phyloP scores from a whole-genome alignment of 2,888 invertebrate genomes.

The Ennomos quercinarius region DNA sequence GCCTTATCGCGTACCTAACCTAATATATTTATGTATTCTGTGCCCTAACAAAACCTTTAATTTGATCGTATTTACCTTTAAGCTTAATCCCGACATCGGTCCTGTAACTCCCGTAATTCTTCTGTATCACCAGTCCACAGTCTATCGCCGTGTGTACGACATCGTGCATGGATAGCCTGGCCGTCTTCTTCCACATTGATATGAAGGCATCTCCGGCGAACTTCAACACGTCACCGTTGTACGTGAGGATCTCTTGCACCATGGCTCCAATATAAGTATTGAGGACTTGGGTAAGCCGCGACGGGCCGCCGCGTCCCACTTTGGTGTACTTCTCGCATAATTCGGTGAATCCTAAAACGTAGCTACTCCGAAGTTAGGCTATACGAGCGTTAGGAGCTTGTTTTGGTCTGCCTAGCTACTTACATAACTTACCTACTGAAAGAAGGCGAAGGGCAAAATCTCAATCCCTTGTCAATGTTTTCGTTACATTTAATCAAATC shows the following conservation, averaged over 20 bases:
- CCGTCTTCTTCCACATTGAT: constrained; percentile 87
- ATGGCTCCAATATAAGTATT: constrained; percentile 90
- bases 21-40: too few relatives aligned
- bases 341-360: constrained; percentile 85
- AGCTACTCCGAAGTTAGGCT: too few relatives aligned
- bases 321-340: constrained; percentile 88
- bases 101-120: constrained; percentile 86
- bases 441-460: too few relatives aligned
- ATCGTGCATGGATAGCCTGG: constrained; percentile 83
- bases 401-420: too few relatives aligned
- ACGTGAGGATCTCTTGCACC: constrained; percentile 88
- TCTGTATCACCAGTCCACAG: constrained; percentile 88
- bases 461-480: too few relatives aligned
- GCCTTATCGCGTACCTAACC: too few relatives aligned
- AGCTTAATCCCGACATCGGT: constrained; percentile 87
- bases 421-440: too few relatives aligned
- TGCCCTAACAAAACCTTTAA: too few relatives aligned
- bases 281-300: constrained; percentile 88
- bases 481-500: too few relatives aligned
- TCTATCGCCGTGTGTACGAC: constrained; percentile 88
- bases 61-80: constrained; percentile 83
- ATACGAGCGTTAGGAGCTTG: too few relatives aligned
- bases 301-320: constrained; percentile 88
- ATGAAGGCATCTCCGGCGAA: constrained; percentile 89
- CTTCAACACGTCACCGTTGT: constrained; percentile 88